Conservation (phyloP, 2,113 vertebrate species). For the Pygathrix nemaeus region DNA sequence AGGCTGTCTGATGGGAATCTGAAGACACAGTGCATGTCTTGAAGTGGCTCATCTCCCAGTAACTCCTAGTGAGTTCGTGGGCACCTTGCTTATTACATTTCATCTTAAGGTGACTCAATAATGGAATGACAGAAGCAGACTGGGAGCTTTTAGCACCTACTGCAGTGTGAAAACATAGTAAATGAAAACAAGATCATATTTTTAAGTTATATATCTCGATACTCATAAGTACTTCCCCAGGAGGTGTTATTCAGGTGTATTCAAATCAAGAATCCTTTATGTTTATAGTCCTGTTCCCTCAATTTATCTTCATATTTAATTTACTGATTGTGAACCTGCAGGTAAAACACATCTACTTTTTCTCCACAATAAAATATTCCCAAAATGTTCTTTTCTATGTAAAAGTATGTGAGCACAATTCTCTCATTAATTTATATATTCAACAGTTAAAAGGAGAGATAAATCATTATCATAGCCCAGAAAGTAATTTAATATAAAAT, state of each 20-base stretch:
- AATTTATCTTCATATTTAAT: not conserved
- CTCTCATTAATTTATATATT: conserved; percentile 14
- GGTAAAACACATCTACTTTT: not conserved
- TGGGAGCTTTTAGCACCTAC: not conserved
- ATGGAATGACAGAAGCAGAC: not conserved
- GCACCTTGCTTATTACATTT: not conserved
- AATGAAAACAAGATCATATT: not conserved
- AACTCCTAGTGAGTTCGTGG: not conserved
- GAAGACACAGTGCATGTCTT: not conserved
- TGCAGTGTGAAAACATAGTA: not conserved
- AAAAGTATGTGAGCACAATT: not conserved
- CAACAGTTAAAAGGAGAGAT: not conserved
- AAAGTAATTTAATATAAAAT: conserved; percentile 35
- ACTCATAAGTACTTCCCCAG: not conserved
- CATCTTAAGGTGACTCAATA: not conserved
- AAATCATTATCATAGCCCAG: not conserved
- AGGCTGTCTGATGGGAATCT: not conserved
- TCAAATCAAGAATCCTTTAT: not conserved
- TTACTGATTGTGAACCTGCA: not conserved
- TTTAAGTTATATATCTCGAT: not conserved
- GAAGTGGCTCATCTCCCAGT: not conserved
- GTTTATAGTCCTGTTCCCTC: not conserved
- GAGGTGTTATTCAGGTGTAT: not conserved
- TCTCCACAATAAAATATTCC: not conserved
- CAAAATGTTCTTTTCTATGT: not conserved